Conservation (phyloP, 1,140 invertebrate genomes). For the Coptotermes formosanus region DNA sequence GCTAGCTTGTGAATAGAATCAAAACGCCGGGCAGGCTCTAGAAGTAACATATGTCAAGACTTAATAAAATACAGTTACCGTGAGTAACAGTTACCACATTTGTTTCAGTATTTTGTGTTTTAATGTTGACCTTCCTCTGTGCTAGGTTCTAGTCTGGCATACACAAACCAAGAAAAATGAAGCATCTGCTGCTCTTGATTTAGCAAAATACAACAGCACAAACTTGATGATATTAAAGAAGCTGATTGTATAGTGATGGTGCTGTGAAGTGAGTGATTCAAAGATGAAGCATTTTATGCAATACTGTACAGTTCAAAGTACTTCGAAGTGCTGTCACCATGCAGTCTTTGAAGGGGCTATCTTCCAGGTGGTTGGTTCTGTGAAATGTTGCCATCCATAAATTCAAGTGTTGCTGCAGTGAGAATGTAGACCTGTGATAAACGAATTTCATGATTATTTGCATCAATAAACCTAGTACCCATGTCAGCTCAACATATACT, state of each 20-base stretch:
- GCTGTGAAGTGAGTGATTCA: background rate
- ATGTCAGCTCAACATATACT: too few relatives aligned
- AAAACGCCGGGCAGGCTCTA: too few relatives aligned
- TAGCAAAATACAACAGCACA: slow-evolving; percentile 59
- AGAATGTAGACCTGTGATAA: background rate
- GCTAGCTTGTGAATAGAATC: too few relatives aligned
- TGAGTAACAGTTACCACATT: background rate
- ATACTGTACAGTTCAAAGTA: background rate
- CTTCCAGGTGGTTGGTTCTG: background rate
- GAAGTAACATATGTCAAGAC: background rate
- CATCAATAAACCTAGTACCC: background rate
- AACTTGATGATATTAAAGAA: slow-evolving; percentile 61
- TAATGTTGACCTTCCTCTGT: slow-evolving; percentile 24
- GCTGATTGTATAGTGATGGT: slow-evolving; percentile 44
- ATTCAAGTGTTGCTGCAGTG: background rate
- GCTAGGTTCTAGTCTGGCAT: slow-evolving; percentile 81
- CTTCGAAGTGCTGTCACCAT: background rate
- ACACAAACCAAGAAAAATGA: slow-evolving; percentile 81
- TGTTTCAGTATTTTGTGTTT: background rate
- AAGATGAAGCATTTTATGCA: too few relatives aligned
- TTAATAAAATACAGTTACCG: background rate
- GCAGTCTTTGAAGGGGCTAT: background rate
- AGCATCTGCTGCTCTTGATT: slow-evolving; percentile 57
- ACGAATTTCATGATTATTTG: background rate
- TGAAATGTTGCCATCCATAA: slow-evolving; percentile 11